Percentiles rank a stretch among this genome's conserved stretches.
Evolutionary conservation across 2,888 invertebrate genomes (phyloP).

Genomic region (Drosophila kuntzei): DNA sequence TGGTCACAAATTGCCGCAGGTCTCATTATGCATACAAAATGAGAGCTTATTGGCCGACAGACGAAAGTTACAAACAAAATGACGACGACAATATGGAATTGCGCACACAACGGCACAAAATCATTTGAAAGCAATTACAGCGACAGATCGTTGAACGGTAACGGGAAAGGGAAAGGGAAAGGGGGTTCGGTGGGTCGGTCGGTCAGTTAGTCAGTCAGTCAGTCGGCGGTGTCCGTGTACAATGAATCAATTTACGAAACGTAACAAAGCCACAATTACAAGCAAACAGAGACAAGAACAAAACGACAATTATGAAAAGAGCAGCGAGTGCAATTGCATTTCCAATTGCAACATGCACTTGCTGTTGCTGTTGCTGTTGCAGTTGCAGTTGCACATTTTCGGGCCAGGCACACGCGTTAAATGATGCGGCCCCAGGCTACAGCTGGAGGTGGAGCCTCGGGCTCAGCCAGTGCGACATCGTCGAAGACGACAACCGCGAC

Average conservation of each 20-base stretch:
- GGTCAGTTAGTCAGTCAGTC: slow-evolving; percentile 14
- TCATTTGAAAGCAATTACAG: slow-evolving; percentile 79
- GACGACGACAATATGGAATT: slow-evolving; percentile 74
- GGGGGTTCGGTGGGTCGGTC: background rate
- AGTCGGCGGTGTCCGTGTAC: slow-evolving; percentile 62
- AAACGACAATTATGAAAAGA: slow-evolving; percentile 80
- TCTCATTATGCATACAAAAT: slow-evolving; percentile 75
- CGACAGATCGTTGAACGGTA: slow-evolving; percentile 26
- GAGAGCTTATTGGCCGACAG: slow-evolving; percentile 36
- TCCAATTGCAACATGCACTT: slow-evolving; percentile 56
- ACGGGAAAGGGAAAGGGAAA: background rate
- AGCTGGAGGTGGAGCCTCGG: slow-evolving; percentile 23
- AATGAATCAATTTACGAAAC: slow-evolving; percentile 81
- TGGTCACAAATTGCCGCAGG: slow-evolving; percentile 65
- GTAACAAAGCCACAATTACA: slow-evolving; percentile 80
- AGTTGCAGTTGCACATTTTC: slow-evolving; percentile 14
- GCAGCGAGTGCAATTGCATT: slow-evolving; percentile 78
- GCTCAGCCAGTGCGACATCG: slow-evolving; percentile 9
- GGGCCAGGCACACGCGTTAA: slow-evolving; percentile 61
- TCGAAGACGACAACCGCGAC: slow-evolving; percentile 11
- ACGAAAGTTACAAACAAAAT: slow-evolving; percentile 40
- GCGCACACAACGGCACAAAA: slow-evolving; percentile 76
- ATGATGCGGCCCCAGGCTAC: slow-evolving; percentile 53
- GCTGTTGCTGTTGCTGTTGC: slow-evolving; percentile 21
- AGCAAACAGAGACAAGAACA: slow-evolving; percentile 66